A percentile compares a stretch with the other conserved stretches of the same genome.
These are phyloP conservation scores for Microcebus tavaratra DNA, from an alignment of 2,113 vertebrate species.

Conservation along the genomic window DNA sequence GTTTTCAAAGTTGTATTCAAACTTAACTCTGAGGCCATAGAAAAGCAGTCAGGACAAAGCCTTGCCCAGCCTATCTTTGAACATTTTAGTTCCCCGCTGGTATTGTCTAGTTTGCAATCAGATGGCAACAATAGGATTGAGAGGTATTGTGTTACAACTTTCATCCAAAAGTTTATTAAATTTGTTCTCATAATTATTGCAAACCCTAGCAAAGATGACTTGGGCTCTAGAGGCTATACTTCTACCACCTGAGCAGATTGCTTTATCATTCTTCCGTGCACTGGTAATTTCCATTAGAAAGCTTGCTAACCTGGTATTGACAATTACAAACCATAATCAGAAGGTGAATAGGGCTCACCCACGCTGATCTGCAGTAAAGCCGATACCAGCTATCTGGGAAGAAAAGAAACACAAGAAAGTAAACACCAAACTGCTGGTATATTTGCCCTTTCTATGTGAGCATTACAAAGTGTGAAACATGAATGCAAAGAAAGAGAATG, in stretches of 20 bases:
- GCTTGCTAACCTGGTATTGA: constrained; percentile 59
- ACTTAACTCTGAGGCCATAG: neutral
- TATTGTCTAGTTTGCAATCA: neutral
- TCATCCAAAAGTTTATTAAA: constrained; percentile 67
- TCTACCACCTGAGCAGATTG: constrained; percentile 28
- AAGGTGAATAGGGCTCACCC: constrained; percentile 42
- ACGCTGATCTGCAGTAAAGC: constrained; percentile 51
- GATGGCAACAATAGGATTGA: neutral
- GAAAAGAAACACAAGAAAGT: constrained; percentile 56
- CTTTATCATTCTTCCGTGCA: constrained; percentile 48
- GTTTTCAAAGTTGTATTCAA: neutral
- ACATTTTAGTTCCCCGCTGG: neutral
- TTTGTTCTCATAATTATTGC: constrained; percentile 54
- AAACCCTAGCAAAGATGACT: constrained; percentile 12
- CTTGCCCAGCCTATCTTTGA: neutral
- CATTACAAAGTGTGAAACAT: constrained; percentile 58
- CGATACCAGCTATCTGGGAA: constrained; percentile 35
- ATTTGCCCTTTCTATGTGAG: constrained; percentile 46
- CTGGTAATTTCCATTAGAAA: constrained; percentile 67
- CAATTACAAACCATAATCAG: constrained; percentile 54
- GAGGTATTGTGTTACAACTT: constrained; percentile 16
- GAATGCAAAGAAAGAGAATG: constrained; percentile 63
- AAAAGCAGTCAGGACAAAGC: neutral
- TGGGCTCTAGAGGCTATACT: neutral
- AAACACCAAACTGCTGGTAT: constrained; percentile 20